Evolutionary conservation across 2,113 vertebrate species (phyloP).

Genomic region (Canis aureus): DNA sequence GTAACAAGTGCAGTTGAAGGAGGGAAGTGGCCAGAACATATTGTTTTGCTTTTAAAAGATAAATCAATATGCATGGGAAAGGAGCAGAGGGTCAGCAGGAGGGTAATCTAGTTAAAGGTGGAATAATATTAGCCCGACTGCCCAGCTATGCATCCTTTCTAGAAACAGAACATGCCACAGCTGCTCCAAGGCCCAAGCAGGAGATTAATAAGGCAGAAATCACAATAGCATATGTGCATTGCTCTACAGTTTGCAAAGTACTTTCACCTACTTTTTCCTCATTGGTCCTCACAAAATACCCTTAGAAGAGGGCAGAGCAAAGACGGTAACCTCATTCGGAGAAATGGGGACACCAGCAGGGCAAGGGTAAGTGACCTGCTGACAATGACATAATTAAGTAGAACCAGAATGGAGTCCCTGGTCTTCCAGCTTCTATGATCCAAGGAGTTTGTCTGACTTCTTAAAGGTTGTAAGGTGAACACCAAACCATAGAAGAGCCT

Average conservation of each 20-base stretch:
- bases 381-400: neutral
- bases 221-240: neutral
- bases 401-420: neutral
- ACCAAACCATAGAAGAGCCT: neutral
- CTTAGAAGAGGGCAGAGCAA: neutral
- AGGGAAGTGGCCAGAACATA: neutral
- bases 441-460: neutral
- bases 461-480: neutral
- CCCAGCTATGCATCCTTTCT: neutral
- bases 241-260: neutral
- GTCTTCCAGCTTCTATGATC: neutral
- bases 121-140: slow-evolving; percentile 15
- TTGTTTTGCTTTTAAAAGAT: slow-evolving; percentile 67
- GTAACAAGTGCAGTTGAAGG: neutral
- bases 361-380: neutral
- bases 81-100: slow-evolving; percentile 32
- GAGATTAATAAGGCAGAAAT: neutral
- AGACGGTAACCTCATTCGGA: neutral
- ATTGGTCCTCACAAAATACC: neutral
- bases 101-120: slow-evolving; percentile 49
- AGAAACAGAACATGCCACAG: neutral
- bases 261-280: neutral
- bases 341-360: neutral
- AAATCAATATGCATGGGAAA: slow-evolving; percentile 56
- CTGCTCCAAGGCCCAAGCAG: neutral